Base-by-base conservation (phyloP, 2,113 vertebrate genomes). In the Peromyscus polionotus region DNA sequence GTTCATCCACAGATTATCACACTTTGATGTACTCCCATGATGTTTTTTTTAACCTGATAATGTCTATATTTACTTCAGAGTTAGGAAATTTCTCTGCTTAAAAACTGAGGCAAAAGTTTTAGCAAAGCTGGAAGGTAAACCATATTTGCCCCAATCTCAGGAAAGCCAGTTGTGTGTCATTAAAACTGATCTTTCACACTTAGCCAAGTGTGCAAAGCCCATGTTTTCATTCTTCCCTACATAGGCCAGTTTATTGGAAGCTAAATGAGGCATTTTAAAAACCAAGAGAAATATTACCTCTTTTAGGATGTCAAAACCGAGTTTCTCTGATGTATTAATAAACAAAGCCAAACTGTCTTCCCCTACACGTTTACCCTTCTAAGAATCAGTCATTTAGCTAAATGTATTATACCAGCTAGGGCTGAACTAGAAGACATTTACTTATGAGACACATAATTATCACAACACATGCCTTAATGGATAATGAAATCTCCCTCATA, bases 261-360 rank as follows among this genome's bases (percentile, higher is more conserved):
- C 8, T 61, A 93, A 96, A n/a, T 10, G 8, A 79, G 61, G 77
- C 17, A 86, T 87, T 88, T 63, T 85, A 70, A 48, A 94, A 94
- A n/a, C 81, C 92, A 83, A 67, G 1, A 80, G 67, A 95, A 81
- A 83, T 63, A 68, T 3, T 54, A 3, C 63, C 7, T 45, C 39
- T 93, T 31, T 57, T 68, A 95, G 12, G 6, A 94, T 65, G 28
- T 85, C 31, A 95, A 92, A 77, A 57, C 42, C n/a, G 4, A 86
- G 7, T 20, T 33, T 94, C 42, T 80, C 10, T 93, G 89, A n/a
- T 95, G 16, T 86, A 79, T 92, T 95, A 93, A 97, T 95, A 93
- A 88, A 14, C 20, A 88, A 42, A 72, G 54, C 2, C 73, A 95
- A 76, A 89, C 70, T 7, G 24, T 88, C 39, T 31, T 48, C 42